Conservation (phyloP, 2,888 invertebrate genomes). For the Seira musarum region DNA sequence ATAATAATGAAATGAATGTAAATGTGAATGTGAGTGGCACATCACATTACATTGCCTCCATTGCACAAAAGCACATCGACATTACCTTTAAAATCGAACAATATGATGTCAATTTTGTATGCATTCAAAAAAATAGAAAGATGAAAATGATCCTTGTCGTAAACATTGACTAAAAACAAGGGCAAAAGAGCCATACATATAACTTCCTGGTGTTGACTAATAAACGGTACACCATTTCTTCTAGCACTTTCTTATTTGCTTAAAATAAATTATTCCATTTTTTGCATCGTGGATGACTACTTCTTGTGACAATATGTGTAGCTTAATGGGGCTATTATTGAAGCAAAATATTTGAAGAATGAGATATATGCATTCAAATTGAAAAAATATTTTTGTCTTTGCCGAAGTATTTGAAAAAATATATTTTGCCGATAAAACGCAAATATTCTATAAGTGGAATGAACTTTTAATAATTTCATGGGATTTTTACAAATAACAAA, state of each 20-base stretch:
- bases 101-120: slow-evolving; percentile 4
- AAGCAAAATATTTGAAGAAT: neutral
- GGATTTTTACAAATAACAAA: too few species aligned
- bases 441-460: too few species aligned
- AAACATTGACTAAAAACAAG: slow-evolving; percentile 11
- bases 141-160: neutral
- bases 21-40: neutral
- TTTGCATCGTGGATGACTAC: neutral
- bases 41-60: neutral
- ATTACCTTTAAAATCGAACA: neutral
- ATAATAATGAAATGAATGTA: neutral
- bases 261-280: neutral
- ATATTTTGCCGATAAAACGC: too few species aligned
- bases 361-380: neutral
- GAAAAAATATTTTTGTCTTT: too few species aligned
- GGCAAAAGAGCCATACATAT: too few species aligned
- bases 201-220: slow-evolving; percentile 31
- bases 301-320: neutral
- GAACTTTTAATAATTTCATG: too few species aligned
- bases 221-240: neutral
- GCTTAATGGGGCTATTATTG: neutral
- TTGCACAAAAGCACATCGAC: too few species aligned
- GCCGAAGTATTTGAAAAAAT: too few species aligned
- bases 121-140: neutral
- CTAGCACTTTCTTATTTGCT: neutral